A percentile compares a stretch with the other conserved stretches of the same genome.
phyloP scores from a whole-genome alignment of 2,113 vertebrate species.

The Oryzias celebensis region DNA sequence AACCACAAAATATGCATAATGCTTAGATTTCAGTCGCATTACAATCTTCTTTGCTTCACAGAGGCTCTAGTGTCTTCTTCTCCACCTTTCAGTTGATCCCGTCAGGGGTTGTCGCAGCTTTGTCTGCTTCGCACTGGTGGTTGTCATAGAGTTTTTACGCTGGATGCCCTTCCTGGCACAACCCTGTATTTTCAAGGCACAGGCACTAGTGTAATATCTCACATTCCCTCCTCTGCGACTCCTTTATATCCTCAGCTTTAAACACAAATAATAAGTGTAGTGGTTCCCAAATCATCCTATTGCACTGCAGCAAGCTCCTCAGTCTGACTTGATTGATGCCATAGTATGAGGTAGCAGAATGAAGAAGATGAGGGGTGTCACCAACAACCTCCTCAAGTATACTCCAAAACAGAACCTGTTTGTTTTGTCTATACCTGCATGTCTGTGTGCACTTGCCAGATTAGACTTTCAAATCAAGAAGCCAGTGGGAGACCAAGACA shows the following conservation, averaged over 20 bases:
- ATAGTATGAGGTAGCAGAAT: slow-evolving; percentile 43
- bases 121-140: too few species aligned
- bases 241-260: slow-evolving; percentile 35
- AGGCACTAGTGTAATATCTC: not conserved
- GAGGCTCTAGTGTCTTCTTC: not conserved
- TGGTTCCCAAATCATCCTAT: slow-evolving; percentile 48
- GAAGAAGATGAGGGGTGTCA: slow-evolving; percentile 64
- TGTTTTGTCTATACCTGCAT: slow-evolving; percentile 76
- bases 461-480: slow-evolving; percentile 83
- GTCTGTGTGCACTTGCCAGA: slow-evolving; percentile 76
- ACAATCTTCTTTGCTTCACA: too few species aligned
- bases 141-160: too few species aligned
- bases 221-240: slow-evolving; percentile 10
- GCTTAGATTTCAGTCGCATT: too few species aligned
- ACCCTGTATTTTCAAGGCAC: too few species aligned
- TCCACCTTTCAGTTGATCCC: too few species aligned
- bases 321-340: slow-evolving; percentile 61
- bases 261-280: slow-evolving; percentile 39
- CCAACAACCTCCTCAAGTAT: slow-evolving; percentile 63
- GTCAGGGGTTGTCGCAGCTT: too few species aligned
- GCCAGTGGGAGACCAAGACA: slow-evolving; percentile 75
- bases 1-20: too few species aligned
- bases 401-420: slow-evolving; percentile 72
- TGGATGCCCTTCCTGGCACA: too few species aligned
- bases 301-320: slow-evolving; percentile 51